phyloP scores from a whole-genome alignment of 2,797 vertebrate species.

The Forpus xanthops region DNA sequence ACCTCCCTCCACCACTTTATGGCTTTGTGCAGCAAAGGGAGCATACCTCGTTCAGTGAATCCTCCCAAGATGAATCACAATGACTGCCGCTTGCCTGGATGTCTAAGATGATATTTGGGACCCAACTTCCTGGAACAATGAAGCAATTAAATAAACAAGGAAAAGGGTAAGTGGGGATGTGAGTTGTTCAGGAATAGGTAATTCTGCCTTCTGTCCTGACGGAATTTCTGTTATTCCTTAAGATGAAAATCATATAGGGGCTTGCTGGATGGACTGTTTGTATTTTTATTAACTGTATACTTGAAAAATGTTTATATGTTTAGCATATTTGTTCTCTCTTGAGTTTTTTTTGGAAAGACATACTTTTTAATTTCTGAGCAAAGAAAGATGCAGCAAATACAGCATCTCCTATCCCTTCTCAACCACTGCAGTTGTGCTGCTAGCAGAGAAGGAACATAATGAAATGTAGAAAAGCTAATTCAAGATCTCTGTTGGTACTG shows the following conservation, averaged over 20 bases:
- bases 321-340: neutral
- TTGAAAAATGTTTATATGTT: neutral
- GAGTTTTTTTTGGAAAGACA: neutral
- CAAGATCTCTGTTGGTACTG: neutral
- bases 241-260: neutral
- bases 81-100: constrained; percentile 86
- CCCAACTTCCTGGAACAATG: constrained; percentile 67
- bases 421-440: neutral
- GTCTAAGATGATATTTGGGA: constrained; percentile 84
- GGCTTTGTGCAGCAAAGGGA: neutral
- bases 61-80: constrained; percentile 82
- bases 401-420: neutral
- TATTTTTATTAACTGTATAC: neutral
- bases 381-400: neutral
- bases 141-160: neutral
- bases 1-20: neutral
- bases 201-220: neutral
- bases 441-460: neutral
- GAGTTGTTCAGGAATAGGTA: neutral
- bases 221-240: neutral
- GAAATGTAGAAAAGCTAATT: neutral
- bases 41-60: constrained; percentile 86
- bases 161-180: neutral
- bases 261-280: neutral
- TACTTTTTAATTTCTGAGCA: neutral